A percentile compares a stretch with the other conserved stretches of the same genome.
These are phyloP conservation scores for Pantherophis alleghaniensis DNA, from an alignment of 2,797 vertebrate species.

Conservation along the genomic window DNA sequence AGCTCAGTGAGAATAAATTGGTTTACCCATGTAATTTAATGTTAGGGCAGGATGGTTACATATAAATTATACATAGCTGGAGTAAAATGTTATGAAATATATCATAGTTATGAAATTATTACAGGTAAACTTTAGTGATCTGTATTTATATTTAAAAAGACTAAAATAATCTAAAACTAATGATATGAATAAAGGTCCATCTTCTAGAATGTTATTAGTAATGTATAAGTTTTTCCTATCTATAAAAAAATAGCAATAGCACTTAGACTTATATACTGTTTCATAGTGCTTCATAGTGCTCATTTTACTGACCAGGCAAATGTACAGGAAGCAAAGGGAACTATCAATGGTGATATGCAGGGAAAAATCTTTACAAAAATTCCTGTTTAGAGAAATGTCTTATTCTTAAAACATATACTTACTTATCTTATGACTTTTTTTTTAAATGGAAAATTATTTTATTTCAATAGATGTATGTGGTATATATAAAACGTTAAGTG, in stretches of 20 bases:
- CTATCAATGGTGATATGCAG: conserved; percentile 44
- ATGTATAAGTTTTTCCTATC: conserved; percentile 1
- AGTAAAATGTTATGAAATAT: background rate
- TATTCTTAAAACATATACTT: conserved; percentile 27
- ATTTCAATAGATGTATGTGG: conserved; percentile 24
- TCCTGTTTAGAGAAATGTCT: conserved; percentile 28
- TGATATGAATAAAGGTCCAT: background rate
- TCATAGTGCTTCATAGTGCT: no score
- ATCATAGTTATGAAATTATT: background rate
- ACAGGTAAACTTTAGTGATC: background rate
- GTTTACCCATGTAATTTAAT: conserved; percentile 4
- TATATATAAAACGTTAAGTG: conserved; percentile 52
- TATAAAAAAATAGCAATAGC: background rate
- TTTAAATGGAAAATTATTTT: conserved; percentile 4
- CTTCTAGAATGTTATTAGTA: background rate
- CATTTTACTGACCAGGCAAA: background rate
- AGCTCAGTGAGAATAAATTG: conserved; percentile 2
- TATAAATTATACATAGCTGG: background rate
- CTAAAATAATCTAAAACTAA: background rate
- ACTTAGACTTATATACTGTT: no score
- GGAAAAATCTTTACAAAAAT: conserved; percentile 46
- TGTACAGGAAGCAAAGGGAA: conserved; percentile 37
- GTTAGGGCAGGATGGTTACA: background rate
- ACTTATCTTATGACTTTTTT: conserved; percentile 7
- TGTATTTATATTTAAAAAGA: background rate